phyloP scores from a whole-genome alignment of 2,888 invertebrate species.

The Tipula confusa region DNA sequence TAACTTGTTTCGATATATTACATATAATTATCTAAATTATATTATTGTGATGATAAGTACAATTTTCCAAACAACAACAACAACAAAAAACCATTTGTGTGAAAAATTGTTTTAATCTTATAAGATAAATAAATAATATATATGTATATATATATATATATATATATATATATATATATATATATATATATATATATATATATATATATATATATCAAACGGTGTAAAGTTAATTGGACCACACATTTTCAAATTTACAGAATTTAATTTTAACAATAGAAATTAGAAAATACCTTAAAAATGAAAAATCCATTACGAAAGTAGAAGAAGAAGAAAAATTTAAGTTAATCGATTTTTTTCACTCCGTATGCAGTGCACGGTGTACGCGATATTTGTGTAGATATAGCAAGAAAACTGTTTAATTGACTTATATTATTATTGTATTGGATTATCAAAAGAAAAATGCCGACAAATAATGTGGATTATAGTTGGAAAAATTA shows the following conservation, averaged over 20 bases:
- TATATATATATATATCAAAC: neutral
- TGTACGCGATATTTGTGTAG: neutral
- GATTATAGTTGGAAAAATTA: neutral
- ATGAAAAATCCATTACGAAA: neutral
- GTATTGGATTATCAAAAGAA: neutral
- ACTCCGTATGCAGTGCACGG: neutral
- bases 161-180: too few relatives aligned
- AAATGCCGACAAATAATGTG: neutral
- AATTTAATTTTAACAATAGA: neutral
- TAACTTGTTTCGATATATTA: neutral
- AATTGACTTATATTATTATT: constrained; percentile 8
- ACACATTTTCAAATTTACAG: neutral
- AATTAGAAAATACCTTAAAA: neutral
- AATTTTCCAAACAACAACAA: neutral
- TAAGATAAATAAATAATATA: neutral
- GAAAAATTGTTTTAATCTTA: neutral
- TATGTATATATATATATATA: neutral
- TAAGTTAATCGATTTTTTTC: constrained; percentile 3
- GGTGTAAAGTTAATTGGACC: constrained; percentile 27
- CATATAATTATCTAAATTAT: neutral
- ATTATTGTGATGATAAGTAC: neutral
- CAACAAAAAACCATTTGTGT: neutral
- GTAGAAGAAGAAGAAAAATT: neutral
- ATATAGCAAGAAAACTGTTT: neutral
- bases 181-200: too few relatives aligned